Conservation (phyloP, 1,140 invertebrate species). For the Listronotus oregonensis region DNA sequence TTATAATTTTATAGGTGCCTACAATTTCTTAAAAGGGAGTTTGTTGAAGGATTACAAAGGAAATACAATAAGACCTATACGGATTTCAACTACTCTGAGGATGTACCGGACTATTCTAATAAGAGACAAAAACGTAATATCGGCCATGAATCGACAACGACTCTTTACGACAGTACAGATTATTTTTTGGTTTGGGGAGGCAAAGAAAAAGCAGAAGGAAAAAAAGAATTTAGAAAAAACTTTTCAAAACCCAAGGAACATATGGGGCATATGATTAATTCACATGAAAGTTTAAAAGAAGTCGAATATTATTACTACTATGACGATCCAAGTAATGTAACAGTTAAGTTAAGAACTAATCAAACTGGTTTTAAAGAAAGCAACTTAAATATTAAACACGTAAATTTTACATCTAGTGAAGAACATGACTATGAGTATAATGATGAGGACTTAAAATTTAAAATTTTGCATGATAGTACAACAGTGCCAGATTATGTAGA, state of each 20-base stretch:
- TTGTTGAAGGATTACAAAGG: constrained; percentile 43
- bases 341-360: constrained; percentile 10
- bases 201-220: constrained; percentile 27
- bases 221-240: constrained; percentile 11
- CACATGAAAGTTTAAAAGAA: not conserved
- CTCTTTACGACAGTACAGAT: constrained; percentile 33
- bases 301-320: constrained; percentile 30
- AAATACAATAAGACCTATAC: constrained; percentile 47
- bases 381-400: not conserved
- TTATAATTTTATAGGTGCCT: constrained; percentile 45
- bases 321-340: constrained; percentile 19
- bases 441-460: constrained; percentile 26
- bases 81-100: constrained; percentile 29
- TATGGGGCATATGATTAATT: not conserved
- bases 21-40: constrained; percentile 49
- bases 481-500: not conserved
- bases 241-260: constrained; percentile 1
- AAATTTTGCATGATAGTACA: constrained; percentile 24
- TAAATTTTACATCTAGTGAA: constrained; percentile 15
- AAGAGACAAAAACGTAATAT: constrained; percentile 3
- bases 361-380: not conserved
- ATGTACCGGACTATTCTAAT: not conserved
- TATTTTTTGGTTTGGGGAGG: constrained; percentile 30
- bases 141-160: constrained; percentile 10
- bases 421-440: constrained; percentile 31